Base-by-base conservation (phyloP, 1,140 invertebrate genomes). In the Papilio machaon region DNA sequence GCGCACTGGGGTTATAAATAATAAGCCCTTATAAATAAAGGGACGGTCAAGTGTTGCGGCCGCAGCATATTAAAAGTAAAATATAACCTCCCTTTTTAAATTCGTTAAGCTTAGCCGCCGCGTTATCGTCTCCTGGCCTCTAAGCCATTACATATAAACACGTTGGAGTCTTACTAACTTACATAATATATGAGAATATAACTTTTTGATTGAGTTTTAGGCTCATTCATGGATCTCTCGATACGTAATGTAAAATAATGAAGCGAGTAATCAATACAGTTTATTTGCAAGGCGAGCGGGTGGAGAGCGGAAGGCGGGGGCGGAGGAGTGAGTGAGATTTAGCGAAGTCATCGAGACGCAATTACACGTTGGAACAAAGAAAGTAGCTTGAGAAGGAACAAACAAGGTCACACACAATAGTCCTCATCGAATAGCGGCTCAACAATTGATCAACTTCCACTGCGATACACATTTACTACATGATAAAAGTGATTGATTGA, bases 1-100 rank as follows among this genome's bases (percentile, higher is more conserved):
- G 23, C 64, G 64, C 64, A 70, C 64, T 70, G 30, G 64, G 64
- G 30, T 35, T 70, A 70, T 70, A 70, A 70, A 70, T 70, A 70
- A 70, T 70, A 35, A 70, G 64, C 64, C 64, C 64, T 70, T 70
- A 70, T 70, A 70, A 70, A 70, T 70, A 70, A 70, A 38, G 64
- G 64, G 64, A 70, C 64, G 64, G 64, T 70, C 64, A 70, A 70
- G 64, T 70, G 64, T 70, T 70, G 64, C 30, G 64, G 30, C 23
- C 64, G 64, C 13, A 70, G 64, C 64, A 70, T 70, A 70, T 70
- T 70, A 70, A 70, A 70, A 70, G 64, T 38, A 70, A 70, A 70
- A 38, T 70, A 70, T 70, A 30, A 70, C 64, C 23, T 70, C 13
- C 64, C 64, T 70, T 70, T 70, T 70, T 70, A 70, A 70, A 70